Evolutionary conservation across 2,797 vertebrate species (phyloP).

Genomic region (Catostomus latipinnis): DNA sequence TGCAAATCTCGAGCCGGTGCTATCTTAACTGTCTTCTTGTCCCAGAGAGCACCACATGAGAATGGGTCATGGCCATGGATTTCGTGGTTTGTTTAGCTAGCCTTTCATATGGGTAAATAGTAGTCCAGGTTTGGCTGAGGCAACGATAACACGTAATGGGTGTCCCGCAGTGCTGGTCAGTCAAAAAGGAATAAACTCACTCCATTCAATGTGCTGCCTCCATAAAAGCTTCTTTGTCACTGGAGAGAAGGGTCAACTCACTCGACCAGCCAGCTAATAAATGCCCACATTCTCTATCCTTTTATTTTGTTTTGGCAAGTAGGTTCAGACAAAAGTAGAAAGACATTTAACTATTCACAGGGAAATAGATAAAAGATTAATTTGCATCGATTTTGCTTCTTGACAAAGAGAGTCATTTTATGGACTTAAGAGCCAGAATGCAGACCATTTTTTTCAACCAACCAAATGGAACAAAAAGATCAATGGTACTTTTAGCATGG

Average conservation of each 20-base stretch:
- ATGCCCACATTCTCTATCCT: constrained; percentile 78
- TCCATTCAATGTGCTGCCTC: constrained; percentile 73
- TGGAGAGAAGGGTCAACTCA: constrained; percentile 78
- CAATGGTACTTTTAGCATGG: constrained; percentile 74
- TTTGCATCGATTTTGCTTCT: constrained; percentile 83
- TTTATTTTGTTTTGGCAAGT: constrained; percentile 78
- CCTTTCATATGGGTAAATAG: constrained; percentile 68
- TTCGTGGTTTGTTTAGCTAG: constrained; percentile 65
- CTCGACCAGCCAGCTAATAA: constrained; percentile 78
- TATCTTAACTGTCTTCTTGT: constrained; percentile 56
- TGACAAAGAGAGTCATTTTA: constrained; percentile 78
- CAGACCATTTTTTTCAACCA: constrained; percentile 67
- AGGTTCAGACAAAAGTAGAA: constrained; percentile 78
- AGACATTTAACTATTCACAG: constrained; percentile 80
- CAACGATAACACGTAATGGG: constrained; percentile 72
- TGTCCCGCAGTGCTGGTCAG: constrained; percentile 82
- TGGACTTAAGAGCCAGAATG: constrained; percentile 63
- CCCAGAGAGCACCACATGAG: constrained; percentile 56
- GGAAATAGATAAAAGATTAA: constrained; percentile 83
- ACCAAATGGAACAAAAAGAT: constrained; percentile 76
- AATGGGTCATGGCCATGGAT: constrained; percentile 65
- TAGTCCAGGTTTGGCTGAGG: constrained; percentile 73
- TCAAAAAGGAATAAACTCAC: constrained; percentile 72
- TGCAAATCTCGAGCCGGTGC: constrained; percentile 51
- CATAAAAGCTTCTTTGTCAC: constrained; percentile 83